Base-by-base conservation (phyloP, 2,113 vertebrate species). In the Gulo gulo region DNA sequence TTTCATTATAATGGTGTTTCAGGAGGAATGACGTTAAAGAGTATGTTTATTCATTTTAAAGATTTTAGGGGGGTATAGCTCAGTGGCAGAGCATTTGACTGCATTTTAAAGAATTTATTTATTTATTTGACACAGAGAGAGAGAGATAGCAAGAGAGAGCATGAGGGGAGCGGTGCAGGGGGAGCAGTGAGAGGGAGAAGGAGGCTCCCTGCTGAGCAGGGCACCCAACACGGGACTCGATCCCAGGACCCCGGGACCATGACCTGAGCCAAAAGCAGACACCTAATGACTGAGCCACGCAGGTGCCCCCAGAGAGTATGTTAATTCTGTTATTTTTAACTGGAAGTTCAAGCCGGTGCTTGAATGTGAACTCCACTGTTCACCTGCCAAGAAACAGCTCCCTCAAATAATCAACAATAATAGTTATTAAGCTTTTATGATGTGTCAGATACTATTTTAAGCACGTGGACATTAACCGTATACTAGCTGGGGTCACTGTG, bases 371-470 rank as follows among this genome's bases (percentile, higher is more conserved):
- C 47, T 85, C 73, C 42, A 47, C 69, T 95, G 7, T 88, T 95
- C 67, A 26, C 67, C 73, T 65, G 21, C 52, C 42, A 65, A 87
- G 45, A 97, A 90, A 86, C 34, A 91, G 23, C 1, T 36, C 29
- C 16, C 29, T 7, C 24, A 76, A 29, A 7, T 55, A n/a, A 87
- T 23, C 65, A 80, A 85, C 61, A 29, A 79, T 78, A 93, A 52
- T n/a, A 97, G 55, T 69, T 76, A n/a, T n/a, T 86, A 90, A 57
- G 61, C 26, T 79, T 63, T 87, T 93, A 90, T 91, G 67, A 74
- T 90, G 84, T 73, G 47, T 65, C 69, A 83, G 52, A 34, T 63
- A 93, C 94, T 80, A 84, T 88, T 95, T 97, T 88, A 85, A 95
- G 71, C 57, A 63, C 7, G 61, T 50, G 31, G 34, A 79, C n/a